Base-by-base conservation (phyloP, 1,140 invertebrate genomes). In the Drosophila kanapiae region DNA sequence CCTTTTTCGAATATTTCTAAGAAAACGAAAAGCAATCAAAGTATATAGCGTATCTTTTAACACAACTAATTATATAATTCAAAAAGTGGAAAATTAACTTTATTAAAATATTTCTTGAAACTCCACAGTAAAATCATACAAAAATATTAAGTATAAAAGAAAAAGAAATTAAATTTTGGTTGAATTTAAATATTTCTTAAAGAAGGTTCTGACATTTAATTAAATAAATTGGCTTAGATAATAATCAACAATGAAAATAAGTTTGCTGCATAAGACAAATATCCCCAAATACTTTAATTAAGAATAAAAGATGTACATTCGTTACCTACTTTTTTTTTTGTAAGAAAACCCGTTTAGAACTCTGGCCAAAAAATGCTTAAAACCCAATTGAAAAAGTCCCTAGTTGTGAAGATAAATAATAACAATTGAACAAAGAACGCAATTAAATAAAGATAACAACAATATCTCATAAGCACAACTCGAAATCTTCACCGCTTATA, bases 371-470 rank as follows among this genome's bases (percentile, higher is more conserved):
- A 23, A 54, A 6, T 14, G 6, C 31, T 5, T 5, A 8, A 53
- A 35, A 35, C 4, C 9, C 51, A 0, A 18, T 53, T 54, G 33
- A 54, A 54, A 37, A 10, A 54, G 7, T 23, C 13, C 11, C 7
- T 37, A 18, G 51, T 37, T 54, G 33, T 1, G 11, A 14, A 38
- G 33, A 56, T 56, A 40, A 57, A 27, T 27, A 54, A 54, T 14
- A 54, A 54, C 51, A 54, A 54, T 37, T 37, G 33, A 54, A 54
- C 51, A 54, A 23, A 23, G 33, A 54, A 23, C 33, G 51, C 33
- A 54, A 61, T 40, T 18, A 18, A 59, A 29, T 37, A 60, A 63
- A 43, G 16, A 16, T 2, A 61, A 48, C 33, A 63, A 45, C n/a
- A 27, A 45, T 13, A 31, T 14, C 35, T 18, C 13, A 16, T 6